Evolutionary conservation across 2,797 vertebrate species (phyloP).

Genomic region (Mycteria americana): DNA sequence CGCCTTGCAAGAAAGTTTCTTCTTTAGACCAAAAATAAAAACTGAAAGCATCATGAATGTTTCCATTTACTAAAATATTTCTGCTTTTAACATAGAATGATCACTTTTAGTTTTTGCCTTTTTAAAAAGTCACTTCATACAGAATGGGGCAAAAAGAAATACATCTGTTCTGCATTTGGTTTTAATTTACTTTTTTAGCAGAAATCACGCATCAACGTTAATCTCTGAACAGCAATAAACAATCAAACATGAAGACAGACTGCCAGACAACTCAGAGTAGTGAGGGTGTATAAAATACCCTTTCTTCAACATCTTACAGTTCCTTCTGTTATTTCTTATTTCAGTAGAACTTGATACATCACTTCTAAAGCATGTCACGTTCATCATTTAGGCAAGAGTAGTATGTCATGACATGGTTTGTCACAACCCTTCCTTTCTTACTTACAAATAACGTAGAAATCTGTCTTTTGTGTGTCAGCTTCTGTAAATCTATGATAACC

Average conservation of each 20-base stretch:
- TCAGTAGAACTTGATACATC: not conserved
- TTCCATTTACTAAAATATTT: not conserved
- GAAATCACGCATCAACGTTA: not conserved
- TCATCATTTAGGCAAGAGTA: not conserved
- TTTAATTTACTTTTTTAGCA: slow-evolving; percentile 1
- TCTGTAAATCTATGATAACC: not conserved
- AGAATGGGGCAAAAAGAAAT: not conserved
- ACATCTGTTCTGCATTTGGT: not conserved
- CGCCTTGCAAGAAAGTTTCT: not conserved
- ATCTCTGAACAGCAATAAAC: not conserved
- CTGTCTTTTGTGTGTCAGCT: not conserved
- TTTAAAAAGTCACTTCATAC: not conserved
- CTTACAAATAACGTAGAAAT: not conserved
- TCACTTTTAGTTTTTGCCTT: not conserved
- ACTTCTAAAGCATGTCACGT: not conserved
- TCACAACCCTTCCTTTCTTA: not conserved
- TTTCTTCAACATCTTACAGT: not conserved
- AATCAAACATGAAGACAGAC: not conserved
- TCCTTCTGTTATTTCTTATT: slow-evolving; percentile 1
- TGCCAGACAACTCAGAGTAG: not conserved
- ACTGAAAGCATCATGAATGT: not conserved
- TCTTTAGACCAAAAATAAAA: not conserved
- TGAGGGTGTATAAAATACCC: not conserved
- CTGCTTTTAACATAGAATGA: not conserved
- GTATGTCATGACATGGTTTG: not conserved